phyloP scores from a whole-genome alignment of 1,140 invertebrate genomes.

The Neomicropteryx cornuta region DNA sequence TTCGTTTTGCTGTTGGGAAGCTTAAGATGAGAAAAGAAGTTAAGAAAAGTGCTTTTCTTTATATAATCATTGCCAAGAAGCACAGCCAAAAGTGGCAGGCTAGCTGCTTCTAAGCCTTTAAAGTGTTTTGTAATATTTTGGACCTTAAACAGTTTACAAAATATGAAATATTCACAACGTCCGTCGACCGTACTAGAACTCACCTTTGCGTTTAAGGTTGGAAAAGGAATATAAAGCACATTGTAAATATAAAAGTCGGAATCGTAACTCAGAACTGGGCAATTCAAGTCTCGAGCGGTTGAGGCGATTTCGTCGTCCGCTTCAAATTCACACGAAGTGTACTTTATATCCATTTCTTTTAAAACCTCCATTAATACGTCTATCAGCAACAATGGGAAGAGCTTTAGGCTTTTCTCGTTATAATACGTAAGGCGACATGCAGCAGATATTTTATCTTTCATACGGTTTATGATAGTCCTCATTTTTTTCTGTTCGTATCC shows the following conservation, averaged over 20 bases:
- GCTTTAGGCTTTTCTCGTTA: slow-evolving; percentile 32
- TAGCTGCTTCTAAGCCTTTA: slow-evolving; percentile 48
- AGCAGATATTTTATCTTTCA: slow-evolving; percentile 48
- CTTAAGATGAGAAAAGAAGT: slow-evolving; percentile 58
- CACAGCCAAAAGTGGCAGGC: slow-evolving; percentile 68
- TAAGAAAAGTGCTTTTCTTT: slow-evolving; percentile 49
- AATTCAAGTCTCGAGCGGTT: slow-evolving; percentile 60
- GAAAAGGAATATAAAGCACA: slow-evolving; percentile 68
- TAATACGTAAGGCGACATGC: slow-evolving; percentile 35
- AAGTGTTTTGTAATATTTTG: slow-evolving; percentile 56
- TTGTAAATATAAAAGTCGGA: slow-evolving; percentile 88
- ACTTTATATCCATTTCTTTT: slow-evolving; percentile 47
- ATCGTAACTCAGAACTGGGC: slow-evolving; percentile 79
- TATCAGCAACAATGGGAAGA: slow-evolving; percentile 58
- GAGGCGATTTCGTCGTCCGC: slow-evolving; percentile 77
- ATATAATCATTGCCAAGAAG: slow-evolving; percentile 83
- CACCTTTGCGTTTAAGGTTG: slow-evolving; percentile 46
- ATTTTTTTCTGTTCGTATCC: slow-evolving; percentile 67
- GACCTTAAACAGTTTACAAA: slow-evolving; percentile 61
- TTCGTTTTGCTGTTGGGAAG: slow-evolving; percentile 44
- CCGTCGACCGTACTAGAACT: slow-evolving; percentile 20
- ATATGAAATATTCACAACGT: slow-evolving; percentile 20
- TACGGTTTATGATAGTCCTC: slow-evolving; percentile 50
- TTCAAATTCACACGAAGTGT: slow-evolving; percentile 69
- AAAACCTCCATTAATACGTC: slow-evolving; percentile 62